Conservation (phyloP, 2,113 vertebrate species). For the Microcebus ravelobensis region DNA sequence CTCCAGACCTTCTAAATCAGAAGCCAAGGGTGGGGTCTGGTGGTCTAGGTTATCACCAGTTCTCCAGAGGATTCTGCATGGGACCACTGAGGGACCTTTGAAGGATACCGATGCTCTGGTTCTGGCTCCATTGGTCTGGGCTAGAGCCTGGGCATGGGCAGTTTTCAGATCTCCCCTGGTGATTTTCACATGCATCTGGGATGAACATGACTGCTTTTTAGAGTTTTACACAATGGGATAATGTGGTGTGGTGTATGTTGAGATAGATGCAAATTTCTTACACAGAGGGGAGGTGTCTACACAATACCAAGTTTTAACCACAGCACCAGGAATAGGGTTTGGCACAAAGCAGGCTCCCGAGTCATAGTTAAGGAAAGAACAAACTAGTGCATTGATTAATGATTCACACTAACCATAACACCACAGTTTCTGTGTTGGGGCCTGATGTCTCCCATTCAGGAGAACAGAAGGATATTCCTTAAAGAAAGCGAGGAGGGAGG, state of each 20-base stretch:
- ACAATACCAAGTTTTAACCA: background rate
- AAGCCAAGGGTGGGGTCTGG: background rate
- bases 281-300: background rate
- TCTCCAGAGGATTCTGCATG: background rate
- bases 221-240: background rate
- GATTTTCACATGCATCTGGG: background rate
- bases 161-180: background rate
- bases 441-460: background rate
- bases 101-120: accelerated
- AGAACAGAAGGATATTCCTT: background rate
- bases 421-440: background rate
- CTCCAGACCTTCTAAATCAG: too few species aligned
- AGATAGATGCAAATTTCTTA: background rate
- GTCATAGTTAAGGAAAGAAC: background rate
- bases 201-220: background rate
- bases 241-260: background rate
- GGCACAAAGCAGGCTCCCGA: background rate
- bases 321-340: background rate
- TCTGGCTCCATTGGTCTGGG: background rate
- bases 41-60: background rate
- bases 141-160: background rate
- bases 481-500: background rate
- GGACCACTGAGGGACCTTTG: background rate
- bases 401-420: background rate
- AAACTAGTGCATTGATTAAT: too few species aligned